These are phyloP conservation scores for Odobenus rosmarus DNA, from an alignment of 2,113 vertebrate species.

Conservation along the genomic window DNA sequence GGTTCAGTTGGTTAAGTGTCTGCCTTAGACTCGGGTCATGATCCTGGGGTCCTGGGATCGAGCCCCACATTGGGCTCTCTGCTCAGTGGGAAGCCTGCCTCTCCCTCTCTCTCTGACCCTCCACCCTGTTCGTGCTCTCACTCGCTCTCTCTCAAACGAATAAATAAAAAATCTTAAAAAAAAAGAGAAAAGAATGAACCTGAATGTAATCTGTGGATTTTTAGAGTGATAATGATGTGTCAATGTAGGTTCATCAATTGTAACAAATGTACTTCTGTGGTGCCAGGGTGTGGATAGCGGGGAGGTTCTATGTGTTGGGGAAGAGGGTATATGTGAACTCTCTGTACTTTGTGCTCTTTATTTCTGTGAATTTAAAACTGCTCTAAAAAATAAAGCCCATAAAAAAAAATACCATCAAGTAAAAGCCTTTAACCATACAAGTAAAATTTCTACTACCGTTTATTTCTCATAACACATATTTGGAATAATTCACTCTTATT, in stretches of 20 bases:
- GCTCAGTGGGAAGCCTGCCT: background rate
- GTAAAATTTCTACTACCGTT: background rate
- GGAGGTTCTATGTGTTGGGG: background rate
- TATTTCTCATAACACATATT: background rate
- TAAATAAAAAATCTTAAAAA: background rate
- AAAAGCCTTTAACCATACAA: conserved; percentile 38
- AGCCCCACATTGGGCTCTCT: background rate
- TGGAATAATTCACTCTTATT: background rate
- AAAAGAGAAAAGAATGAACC: background rate
- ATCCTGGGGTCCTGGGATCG: background rate
- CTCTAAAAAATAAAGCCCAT: conserved; percentile 30
- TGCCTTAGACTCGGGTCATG: background rate
- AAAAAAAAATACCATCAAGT: background rate
- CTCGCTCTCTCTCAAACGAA: background rate
- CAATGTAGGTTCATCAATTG: background rate
- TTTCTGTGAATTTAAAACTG: background rate
- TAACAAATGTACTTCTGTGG: background rate
- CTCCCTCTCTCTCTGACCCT: background rate
- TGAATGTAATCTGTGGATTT: background rate
- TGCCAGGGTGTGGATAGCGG: background rate
- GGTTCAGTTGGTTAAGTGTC: background rate
- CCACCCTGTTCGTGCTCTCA: background rate
- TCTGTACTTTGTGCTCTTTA: background rate
- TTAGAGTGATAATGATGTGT: background rate
- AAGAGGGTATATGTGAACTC: background rate